Evolutionary conservation across 92 coral and sea anemone species (phyloP).

Genomic region (Zoanthus sansibaricus): DNA sequence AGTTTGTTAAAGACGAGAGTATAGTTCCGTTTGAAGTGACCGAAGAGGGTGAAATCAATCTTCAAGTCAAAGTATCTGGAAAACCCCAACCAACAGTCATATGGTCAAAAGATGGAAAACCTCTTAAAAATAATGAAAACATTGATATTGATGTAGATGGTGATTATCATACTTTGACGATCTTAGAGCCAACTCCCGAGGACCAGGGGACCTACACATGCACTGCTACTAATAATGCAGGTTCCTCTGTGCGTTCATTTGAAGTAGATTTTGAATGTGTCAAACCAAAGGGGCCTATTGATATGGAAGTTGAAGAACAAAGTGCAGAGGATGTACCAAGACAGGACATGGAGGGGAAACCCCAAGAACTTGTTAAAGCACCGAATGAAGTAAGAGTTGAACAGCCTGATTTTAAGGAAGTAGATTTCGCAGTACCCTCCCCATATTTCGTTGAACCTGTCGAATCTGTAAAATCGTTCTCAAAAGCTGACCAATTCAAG

Average conservation of each 20-base stretch:
- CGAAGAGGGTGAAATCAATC: conserved; percentile 72
- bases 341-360: not conserved
- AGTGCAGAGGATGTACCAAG: no score
- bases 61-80: conserved; percentile 66
- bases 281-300: not conserved
- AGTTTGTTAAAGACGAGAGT: conserved; percentile 67
- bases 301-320: not conserved
- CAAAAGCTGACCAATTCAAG: not conserved
- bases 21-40: conserved; percentile 75
- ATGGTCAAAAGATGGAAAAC: conserved; percentile 72
- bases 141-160: conserved; percentile 68
- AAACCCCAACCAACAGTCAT: conserved; percentile 63
- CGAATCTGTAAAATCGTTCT: conserved; percentile 1
- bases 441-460: conserved; percentile 48
- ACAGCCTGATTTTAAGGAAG: conserved; percentile 39
- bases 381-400: conserved; percentile 17
- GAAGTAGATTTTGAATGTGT: conserved; percentile 84
- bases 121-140: conserved; percentile 63
- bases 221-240: conserved; percentile 85
- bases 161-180: conserved; percentile 68
- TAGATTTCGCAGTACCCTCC: conserved; percentile 63
- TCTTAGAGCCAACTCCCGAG: conserved; percentile 71
- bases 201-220: conserved; percentile 90
- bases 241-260: conserved; percentile 82
- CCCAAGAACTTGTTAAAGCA: not conserved